phyloP scores from a whole-genome alignment of 1,140 invertebrate species.

The Pygmarrhopalites habei region DNA sequence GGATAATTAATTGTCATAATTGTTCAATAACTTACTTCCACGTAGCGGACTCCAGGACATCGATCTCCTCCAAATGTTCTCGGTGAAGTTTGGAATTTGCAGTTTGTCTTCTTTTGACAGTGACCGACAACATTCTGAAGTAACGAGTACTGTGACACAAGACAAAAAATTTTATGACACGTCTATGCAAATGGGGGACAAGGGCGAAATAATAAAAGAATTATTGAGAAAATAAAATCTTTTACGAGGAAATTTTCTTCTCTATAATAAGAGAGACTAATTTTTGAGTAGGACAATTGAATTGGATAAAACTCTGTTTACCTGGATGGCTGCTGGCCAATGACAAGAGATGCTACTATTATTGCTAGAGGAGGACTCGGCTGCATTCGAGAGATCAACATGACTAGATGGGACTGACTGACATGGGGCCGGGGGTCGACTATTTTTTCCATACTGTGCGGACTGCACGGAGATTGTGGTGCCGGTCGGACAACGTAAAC shows the following conservation, averaged over 20 bases:
- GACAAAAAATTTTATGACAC: no score
- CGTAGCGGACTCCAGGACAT: no score
- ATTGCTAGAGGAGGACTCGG: slow-evolving; percentile 26
- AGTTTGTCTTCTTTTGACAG: slow-evolving; percentile 81
- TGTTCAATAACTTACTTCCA: no score
- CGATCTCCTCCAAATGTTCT: slow-evolving; percentile 74
- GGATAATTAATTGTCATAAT: no score
- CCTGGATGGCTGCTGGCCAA: slow-evolving; percentile 33
- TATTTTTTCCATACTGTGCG: slow-evolving; percentile 55
- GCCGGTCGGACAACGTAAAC: slow-evolving; percentile 71
- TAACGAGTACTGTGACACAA: slow-evolving; percentile 66
- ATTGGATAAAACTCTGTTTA: no score
- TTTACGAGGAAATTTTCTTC: no score
- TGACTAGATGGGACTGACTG: slow-evolving; percentile 44
- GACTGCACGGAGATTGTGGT: slow-evolving; percentile 81
- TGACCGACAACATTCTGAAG: slow-evolving; percentile 85
- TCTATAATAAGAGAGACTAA: no score
- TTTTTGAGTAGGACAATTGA: no score
- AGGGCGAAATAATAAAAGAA: no score
- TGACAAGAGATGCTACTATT: slow-evolving; percentile 45
- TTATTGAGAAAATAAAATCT: no score
- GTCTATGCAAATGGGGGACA: no score
- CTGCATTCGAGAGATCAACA: slow-evolving; percentile 40
- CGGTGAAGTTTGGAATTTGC: slow-evolving; percentile 74
- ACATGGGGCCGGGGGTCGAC: slow-evolving; percentile 45